These are phyloP conservation scores for Gymnoscopelus braueri DNA, from an alignment of 2,797 vertebrate genomes.

Conservation along the genomic window DNA sequence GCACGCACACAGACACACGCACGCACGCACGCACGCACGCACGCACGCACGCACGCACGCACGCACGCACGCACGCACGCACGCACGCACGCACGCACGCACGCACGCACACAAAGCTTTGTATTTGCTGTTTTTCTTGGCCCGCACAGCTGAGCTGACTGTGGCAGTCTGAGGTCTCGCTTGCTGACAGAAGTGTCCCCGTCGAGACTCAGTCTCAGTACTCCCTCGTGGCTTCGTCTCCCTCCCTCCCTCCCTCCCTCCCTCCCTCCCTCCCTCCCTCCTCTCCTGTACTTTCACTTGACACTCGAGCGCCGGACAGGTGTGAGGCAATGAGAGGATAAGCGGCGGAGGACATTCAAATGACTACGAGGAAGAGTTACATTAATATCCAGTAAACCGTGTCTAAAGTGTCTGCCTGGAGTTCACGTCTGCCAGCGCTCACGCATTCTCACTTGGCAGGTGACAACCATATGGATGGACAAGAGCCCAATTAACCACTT, in stretches of 20 bases:
- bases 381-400: neutral
- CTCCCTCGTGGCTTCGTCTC: conserved; percentile 55
- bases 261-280: conserved; percentile 36
- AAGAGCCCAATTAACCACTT: no score
- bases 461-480: conserved; percentile 7
- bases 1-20: conserved; percentile 7
- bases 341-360: conserved; percentile 19
- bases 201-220: conserved; percentile 52
- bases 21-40: conserved; percentile 7
- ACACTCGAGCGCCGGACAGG: conserved; percentile 71
- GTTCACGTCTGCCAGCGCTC: neutral
- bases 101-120: conserved; percentile 21
- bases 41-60: conserved; percentile 12
- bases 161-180: conserved; percentile 38
- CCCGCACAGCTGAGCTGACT: conserved; percentile 63
- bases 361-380: neutral
- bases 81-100: conserved; percentile 12
- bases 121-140: conserved; percentile 56
- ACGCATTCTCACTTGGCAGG: neutral
- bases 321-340: conserved; percentile 40
- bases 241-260: conserved; percentile 35
- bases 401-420: neutral
- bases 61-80: conserved; percentile 9
- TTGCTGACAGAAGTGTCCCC: conserved; percentile 59
- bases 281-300: conserved; percentile 65